These are phyloP conservation scores for Sminthurinus aureus DNA, from an alignment of 2,888 invertebrate genomes.

Conservation along the genomic window DNA sequence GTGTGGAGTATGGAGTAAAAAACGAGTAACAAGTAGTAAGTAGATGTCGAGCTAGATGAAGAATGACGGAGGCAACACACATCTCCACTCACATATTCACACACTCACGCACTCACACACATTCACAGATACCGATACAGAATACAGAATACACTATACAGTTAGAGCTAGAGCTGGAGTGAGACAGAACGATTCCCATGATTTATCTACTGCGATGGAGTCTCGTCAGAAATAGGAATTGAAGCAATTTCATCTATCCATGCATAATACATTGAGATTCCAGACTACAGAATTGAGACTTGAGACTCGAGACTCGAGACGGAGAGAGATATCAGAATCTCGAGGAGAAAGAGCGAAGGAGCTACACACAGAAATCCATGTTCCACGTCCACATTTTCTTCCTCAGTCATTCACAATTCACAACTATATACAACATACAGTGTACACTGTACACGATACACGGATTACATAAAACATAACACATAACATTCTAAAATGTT, in stretches of 20 bases:
- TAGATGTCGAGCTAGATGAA: constrained; percentile 41
- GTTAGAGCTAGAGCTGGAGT: not conserved
- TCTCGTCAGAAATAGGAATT: constrained; percentile 36
- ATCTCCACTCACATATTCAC: too few species aligned
- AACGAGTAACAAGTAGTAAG: too few species aligned
- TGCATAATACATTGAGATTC: constrained; percentile 32
- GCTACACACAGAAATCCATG: not conserved
- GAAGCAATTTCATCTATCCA: constrained; percentile 37
- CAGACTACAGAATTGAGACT: not conserved
- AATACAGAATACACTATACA: too few species aligned
- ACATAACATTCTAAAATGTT: too few species aligned
- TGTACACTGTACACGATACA: too few species aligned
- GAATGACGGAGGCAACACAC: constrained; percentile 34
- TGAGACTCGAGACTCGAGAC: not conserved
- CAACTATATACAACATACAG: constrained; percentile 4
- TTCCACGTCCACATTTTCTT: not conserved
- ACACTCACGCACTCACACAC: too few species aligned
- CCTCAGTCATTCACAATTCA: not conserved
- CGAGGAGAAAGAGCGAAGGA: too few species aligned
- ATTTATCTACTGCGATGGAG: constrained; percentile 32
- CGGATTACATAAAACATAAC: too few species aligned
- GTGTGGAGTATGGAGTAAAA: not conserved
- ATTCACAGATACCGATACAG: too few species aligned
- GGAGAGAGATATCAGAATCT: too few species aligned
- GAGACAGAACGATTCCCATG: constrained; percentile 41